Conservation (phyloP, 2,888 invertebrate genomes). For the Trimorus sp. region DNA sequence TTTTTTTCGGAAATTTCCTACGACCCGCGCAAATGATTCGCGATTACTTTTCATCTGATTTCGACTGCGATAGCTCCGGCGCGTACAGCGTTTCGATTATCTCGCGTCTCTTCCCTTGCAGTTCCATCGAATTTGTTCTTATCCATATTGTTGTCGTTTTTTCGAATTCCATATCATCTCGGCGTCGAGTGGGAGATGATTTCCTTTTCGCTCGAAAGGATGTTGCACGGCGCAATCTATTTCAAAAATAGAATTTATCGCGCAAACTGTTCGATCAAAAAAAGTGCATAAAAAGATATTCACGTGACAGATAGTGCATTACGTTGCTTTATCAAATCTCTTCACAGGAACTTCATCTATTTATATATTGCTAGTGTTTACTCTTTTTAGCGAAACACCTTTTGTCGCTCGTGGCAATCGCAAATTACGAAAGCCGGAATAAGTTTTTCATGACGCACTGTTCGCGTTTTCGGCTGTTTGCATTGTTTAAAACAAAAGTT, state of each 20-base stretch:
- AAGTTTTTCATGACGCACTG: not conserved
- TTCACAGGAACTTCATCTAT: conserved; percentile 25
- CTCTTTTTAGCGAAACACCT: not conserved
- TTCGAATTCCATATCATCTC: conserved; percentile 50
- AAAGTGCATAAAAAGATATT: conserved; percentile 53
- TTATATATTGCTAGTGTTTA: conserved; percentile 29
- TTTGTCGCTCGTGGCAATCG: not conserved
- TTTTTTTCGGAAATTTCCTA: conserved; percentile 13
- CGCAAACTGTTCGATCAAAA: conserved; percentile 60
- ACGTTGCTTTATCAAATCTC: conserved; percentile 45
- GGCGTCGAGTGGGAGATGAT: conserved; percentile 52
- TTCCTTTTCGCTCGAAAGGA: conserved; percentile 54
- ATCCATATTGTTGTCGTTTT: conserved; percentile 37
- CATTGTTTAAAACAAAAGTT: not conserved
- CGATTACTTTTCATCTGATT: conserved; percentile 45
- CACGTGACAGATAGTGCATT: conserved; percentile 49
- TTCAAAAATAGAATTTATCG: conserved; percentile 63
- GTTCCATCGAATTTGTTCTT: conserved; percentile 49
- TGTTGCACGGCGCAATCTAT: conserved; percentile 49
- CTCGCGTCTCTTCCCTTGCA: conserved; percentile 29
- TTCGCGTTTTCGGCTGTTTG: not conserved
- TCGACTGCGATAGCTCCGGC: conserved; percentile 32
- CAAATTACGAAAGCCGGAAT: not conserved
- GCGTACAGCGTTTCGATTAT: conserved; percentile 40
- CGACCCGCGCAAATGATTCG: conserved; percentile 34